Percentiles rank a stretch among this genome's conserved stretches.
These are phyloP conservation scores for Dromiciops gliroides DNA, from an alignment of 2,113 vertebrate genomes.

Conservation along the genomic window DNA sequence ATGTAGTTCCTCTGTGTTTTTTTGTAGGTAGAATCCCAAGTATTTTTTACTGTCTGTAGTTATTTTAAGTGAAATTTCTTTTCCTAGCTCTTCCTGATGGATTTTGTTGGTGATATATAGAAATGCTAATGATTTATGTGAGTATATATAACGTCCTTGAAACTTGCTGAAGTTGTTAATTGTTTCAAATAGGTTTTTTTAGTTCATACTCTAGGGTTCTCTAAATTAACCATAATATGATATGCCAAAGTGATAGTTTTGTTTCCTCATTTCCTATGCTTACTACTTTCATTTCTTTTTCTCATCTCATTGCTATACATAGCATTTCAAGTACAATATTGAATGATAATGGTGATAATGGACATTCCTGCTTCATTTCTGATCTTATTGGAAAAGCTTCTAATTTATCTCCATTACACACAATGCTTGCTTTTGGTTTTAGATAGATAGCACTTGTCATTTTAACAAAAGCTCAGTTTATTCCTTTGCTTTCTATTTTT, in stretches of 20 bases:
- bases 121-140: background rate
- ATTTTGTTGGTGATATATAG: background rate
- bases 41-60: background rate
- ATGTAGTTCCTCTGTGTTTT: background rate
- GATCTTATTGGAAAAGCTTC: background rate
- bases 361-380: background rate
- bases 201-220: background rate
- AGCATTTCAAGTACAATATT: background rate
- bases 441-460: background rate
- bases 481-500: background rate
- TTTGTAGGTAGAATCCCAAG: background rate
- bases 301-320: background rate
- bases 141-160: background rate
- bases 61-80: background rate
- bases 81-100: background rate
- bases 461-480: background rate
- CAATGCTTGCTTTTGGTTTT: background rate
- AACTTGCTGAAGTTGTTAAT: background rate
- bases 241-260: background rate
- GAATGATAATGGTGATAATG: background rate
- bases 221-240: background rate
- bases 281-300: background rate
- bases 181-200: background rate
- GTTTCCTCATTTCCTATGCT: background rate
- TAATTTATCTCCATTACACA: background rate